A percentile compares a stretch with the other conserved stretches of the same genome.
Evolutionary conservation across 92 coral and sea anemone species (phyloP).

Genomic region (Phenganax marumi): DNA sequence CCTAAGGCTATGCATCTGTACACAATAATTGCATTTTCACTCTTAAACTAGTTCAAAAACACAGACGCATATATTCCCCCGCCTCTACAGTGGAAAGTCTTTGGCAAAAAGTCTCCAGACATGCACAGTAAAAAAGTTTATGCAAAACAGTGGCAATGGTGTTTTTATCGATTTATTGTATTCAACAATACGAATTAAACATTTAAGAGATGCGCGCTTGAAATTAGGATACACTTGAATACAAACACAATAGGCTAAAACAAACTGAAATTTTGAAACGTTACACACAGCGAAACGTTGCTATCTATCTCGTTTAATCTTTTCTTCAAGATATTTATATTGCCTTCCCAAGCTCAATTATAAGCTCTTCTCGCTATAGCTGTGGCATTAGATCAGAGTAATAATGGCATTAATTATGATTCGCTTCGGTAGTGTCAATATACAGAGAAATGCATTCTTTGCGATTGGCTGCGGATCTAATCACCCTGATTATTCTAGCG

Average conservation of each 20-base stretch:
- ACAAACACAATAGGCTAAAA: not conserved
- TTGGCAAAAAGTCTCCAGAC: too few relatives aligned
- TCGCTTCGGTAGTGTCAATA: slow-evolving; percentile 28
- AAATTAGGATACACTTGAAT: not conserved
- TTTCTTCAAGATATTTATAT: not conserved
- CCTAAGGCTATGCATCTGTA: too few relatives aligned
- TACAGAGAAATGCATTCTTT: not conserved
- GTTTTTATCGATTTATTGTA: not conserved
- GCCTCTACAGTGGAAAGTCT: too few relatives aligned
- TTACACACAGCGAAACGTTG: not conserved
- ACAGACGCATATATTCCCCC: too few relatives aligned
- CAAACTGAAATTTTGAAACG: not conserved
- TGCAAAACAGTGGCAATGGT: not conserved
- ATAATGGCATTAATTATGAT: slow-evolving; percentile 27
- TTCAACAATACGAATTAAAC: not conserved
- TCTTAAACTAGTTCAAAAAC: too few relatives aligned
- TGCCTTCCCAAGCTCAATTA: not conserved
- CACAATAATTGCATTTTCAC: too few relatives aligned
- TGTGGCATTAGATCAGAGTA: not conserved
- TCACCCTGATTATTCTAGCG: slow-evolving; percentile 18
- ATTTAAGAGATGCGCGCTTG: not conserved
- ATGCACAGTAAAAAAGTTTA: too few relatives aligned
- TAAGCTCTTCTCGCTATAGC: not conserved
- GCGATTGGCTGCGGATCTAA: slow-evolving; percentile 20
- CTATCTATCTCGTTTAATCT: not conserved